Evolutionary conservation across 1,140 invertebrate species (phyloP), one percentile per base, ranked within the genome.

Genomic region (Drosophila kanapiae): DNA sequence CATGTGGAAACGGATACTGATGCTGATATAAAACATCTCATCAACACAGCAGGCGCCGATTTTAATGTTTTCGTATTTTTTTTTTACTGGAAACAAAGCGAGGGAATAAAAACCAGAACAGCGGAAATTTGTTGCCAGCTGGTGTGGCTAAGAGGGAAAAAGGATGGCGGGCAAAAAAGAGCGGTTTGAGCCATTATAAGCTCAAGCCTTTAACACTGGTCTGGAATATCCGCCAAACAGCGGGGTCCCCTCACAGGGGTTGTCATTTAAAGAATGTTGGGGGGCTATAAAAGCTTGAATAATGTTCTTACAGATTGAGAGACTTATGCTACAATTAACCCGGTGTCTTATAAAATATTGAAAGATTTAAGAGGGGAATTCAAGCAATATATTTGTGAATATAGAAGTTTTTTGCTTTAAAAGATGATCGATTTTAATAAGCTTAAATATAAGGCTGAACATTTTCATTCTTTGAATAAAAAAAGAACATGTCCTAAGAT

Each of bases 91-190:
- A 60, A 60, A 74, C 67, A 71, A 59, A 43, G 45, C 13, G 23
- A n/a, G 51, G 16, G 13, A 47, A 51, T 53, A 54, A 72, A 75
- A 63, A 56, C 40, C 59, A 51, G 38, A 60, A 51, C 67, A 49
- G 45, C 58, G 70, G 42, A 75, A 75, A 75, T 75, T 75, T 63
- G 70, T 51, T 75, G 40, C 16, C 33, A 14, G 18, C 16, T 57
- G 18, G 10, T 49, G 27, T 1, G 58, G 58, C 14, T 8, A 10
- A 54, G 9, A 13, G 27, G 8, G 35, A 58, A 35, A 56, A 48
- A 35, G 27, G 33, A 63, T 53, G 16, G 13, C 7, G 35, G 47
- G 27, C 13, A 8, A 31, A 57, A 48, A 29, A 23, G 23, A 23
- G 23, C 8, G 29, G 61, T 43, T 18, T 68, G 29, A 27, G 58